A percentile compares a stretch with the other conserved stretches of the same genome.
phyloP scores from a whole-genome alignment of 2,797 vertebrate species.

The Remorina albescens region DNA sequence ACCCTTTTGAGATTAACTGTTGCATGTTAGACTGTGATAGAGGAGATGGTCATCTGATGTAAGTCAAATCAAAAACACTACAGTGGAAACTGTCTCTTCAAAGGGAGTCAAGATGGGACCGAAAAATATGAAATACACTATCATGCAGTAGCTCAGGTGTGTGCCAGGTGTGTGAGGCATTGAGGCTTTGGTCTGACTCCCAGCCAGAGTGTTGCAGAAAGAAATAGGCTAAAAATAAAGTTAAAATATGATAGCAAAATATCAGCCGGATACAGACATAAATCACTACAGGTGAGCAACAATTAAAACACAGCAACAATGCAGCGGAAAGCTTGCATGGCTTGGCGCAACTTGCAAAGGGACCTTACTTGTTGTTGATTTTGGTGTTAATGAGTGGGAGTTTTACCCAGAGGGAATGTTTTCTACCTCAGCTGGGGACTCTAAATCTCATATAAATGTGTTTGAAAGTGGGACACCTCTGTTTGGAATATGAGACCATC shows the following conservation, averaged over 20 bases:
- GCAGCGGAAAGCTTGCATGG: conserved; percentile 40
- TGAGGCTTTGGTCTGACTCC: conserved; percentile 25
- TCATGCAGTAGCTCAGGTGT: conserved; percentile 31
- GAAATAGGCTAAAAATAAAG: conserved; percentile 60
- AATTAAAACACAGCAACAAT: conserved; percentile 59
- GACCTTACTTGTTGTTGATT: conserved; percentile 71
- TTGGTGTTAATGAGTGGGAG: conserved; percentile 72
- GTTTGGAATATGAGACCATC: conserved; percentile 60
- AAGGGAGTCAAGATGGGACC: conserved; percentile 21
- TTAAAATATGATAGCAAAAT: conserved; percentile 45
- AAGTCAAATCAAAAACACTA: conserved; percentile 47
- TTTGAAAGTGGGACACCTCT: conserved; percentile 81
- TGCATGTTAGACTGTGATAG: conserved; percentile 43
- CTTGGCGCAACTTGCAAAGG: conserved; percentile 66
- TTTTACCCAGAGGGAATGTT: conserved; percentile 77
- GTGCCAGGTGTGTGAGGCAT: conserved; percentile 34
- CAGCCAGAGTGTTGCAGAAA: conserved; percentile 16
- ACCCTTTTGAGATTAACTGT: conserved; percentile 51
- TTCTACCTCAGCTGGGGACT: conserved; percentile 67
- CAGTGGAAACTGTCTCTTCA: conserved; percentile 26
- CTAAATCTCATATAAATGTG: conserved; percentile 72
- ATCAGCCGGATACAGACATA: conserved; percentile 43
- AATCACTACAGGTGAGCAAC: conserved; percentile 70
- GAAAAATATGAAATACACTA: conserved; percentile 23
- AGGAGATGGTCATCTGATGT: conserved; percentile 50